Evolutionary conservation across 2,113 vertebrate species (phyloP), one percentile per base, ranked within the genome.

Genomic region (Microcebus jonahi): DNA sequence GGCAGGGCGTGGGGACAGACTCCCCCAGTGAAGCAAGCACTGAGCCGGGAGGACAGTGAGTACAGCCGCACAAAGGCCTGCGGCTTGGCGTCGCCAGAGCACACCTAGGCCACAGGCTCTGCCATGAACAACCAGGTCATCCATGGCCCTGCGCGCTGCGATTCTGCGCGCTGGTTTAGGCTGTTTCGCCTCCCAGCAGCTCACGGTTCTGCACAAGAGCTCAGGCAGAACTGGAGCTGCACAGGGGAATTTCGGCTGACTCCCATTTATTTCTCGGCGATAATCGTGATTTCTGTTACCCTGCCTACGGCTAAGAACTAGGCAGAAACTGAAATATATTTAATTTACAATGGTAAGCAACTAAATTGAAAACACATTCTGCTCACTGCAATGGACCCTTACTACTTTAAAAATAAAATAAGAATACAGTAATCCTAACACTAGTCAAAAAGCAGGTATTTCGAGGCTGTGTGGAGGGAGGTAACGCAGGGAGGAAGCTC

Each of bases 11-110:
- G 34, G 25, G 42, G 23, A 45, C 36, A 42, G 25, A 8, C 5
- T 6, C 8, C 59, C 29, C 25, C 17, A 13, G 59, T 5, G 25
- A 45, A 21, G 27, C 23, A 21, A 36, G 10, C 21, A 48, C 27
- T 12, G 5, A 7, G 48, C 39, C 3, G 31, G n/a, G n/a, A 63
- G 68, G 31, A 48, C 13, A 27, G 29, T 21, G 34, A 65, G 39
- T 12, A 5, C 34, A 39, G 14, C 7, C 0, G 1, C 2, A 34
- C 55, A 34, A 50, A 85, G 45, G 18, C 13, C 2, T 3, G 25
- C n/a, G 8, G n/a, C 21, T 29, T 27, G 36, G 36, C 8, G 1
- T 61, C 14, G 9, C 17, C 42, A 53, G 18, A 57, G 2, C 10
- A 14, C 8, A 2, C 14, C 50, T 5, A 10, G 65, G 65, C 31